phyloP scores from a whole-genome alignment of 2,888 invertebrate species.

The Ramazzottius varieornatus region DNA sequence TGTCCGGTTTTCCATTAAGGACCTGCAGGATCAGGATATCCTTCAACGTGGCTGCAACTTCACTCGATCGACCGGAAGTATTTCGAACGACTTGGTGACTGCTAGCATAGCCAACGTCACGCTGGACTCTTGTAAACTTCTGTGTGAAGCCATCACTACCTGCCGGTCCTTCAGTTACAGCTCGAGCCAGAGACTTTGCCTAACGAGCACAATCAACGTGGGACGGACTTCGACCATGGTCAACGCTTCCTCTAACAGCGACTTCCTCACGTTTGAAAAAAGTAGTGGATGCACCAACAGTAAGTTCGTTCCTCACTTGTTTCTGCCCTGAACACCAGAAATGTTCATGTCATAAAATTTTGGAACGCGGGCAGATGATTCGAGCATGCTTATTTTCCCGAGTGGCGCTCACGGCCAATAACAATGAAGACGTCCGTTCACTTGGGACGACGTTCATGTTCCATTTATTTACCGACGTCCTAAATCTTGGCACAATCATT shows the following conservation, averaged over 20 bases:
- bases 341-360: not conserved
- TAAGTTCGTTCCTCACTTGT: too few species aligned
- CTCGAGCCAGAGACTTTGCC: not conserved
- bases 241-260: not conserved
- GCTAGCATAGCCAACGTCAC: not conserved
- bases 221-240: not conserved
- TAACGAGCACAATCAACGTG: not conserved
- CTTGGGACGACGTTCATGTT: too few species aligned
- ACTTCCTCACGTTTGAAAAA: not conserved
- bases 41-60: not conserved
- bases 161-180: slow-evolving; percentile 1
- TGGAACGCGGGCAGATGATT: too few species aligned
- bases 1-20: too few species aligned
- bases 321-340: too few species aligned
- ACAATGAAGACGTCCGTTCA: too few species aligned
- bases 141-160: not conserved
- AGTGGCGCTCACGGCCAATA: too few species aligned
- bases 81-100: not conserved
- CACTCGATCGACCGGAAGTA: not conserved
- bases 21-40: too few species aligned
- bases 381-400: too few species aligned
- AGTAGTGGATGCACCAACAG: not conserved
- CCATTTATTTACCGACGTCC: too few species aligned
- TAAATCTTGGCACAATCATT: too few species aligned
- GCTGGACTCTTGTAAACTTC: not conserved